Conservation (phyloP, 2,797 vertebrate species). For the Coccyzus lansbergi region DNA sequence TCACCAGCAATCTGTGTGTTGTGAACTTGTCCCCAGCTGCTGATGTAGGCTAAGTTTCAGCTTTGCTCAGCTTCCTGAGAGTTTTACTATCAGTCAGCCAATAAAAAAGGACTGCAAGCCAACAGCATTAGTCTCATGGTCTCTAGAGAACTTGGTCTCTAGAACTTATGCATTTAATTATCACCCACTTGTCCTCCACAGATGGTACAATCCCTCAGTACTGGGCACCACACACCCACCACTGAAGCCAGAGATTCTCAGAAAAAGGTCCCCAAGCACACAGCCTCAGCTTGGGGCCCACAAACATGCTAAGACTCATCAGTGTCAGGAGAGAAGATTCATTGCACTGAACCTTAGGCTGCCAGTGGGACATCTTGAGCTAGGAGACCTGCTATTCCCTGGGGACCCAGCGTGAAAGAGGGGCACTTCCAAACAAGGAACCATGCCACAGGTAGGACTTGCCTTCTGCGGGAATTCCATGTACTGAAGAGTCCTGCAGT, state of each 20-base stretch:
- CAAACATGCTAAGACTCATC: not conserved
- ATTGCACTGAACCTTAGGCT: not conserved
- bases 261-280: not conserved
- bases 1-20: not conserved
- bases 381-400: rapidly evolving
- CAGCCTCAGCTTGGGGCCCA: not conserved
- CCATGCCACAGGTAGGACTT: not conserved
- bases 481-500: not conserved
- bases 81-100: not conserved
- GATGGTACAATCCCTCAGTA: not conserved
- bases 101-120: not conserved
- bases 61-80: not conserved
- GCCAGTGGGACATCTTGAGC: not conserved
- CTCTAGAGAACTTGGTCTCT: not conserved
- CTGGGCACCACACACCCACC: not conserved
- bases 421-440: not conserved
- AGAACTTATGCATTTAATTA: slow-evolving; percentile 29
- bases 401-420: rapidly evolving
- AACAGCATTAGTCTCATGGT: not conserved
- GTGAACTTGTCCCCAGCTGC: not conserved
- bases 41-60: not conserved
- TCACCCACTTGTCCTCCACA: not conserved
- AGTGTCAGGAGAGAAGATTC: not conserved
- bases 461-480: not conserved
- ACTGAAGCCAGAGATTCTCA: not conserved